Evolutionary conservation across 2,113 vertebrate species (phyloP).

Genomic region (Pelecanus crispus): DNA sequence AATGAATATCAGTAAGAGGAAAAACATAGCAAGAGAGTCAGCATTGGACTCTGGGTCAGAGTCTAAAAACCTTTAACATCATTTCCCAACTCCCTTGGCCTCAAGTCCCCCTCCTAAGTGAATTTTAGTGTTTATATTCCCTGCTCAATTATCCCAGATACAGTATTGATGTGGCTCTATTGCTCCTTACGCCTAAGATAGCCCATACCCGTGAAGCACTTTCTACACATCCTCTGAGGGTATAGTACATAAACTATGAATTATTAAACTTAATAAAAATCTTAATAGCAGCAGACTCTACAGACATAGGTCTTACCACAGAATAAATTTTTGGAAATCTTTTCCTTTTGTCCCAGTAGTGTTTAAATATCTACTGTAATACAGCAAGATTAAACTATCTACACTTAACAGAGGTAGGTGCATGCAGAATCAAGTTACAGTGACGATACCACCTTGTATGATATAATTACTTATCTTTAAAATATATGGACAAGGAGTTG

Average conservation of each 20-base stretch:
- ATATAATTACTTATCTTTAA: background rate
- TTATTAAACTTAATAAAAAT: background rate
- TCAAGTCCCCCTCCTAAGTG: background rate
- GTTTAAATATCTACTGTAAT: background rate
- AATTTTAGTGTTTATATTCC: background rate
- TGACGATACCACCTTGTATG: rapidly evolving
- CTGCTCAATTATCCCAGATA: background rate
- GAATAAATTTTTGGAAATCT: background rate
- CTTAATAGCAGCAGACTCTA: background rate
- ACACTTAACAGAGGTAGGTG: background rate
- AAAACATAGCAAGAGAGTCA: background rate
- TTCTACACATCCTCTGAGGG: background rate
- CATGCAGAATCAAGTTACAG: background rate
- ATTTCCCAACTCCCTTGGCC: background rate
- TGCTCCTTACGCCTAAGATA: background rate
- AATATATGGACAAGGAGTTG: background rate
- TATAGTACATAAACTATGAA: background rate
- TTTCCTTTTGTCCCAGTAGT: background rate
- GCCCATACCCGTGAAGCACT: background rate
- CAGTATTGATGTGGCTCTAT: background rate
- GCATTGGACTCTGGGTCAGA: background rate
- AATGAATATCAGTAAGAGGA: background rate
- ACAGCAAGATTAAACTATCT: background rate
- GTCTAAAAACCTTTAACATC: background rate
- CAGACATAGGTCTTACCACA: background rate